These are phyloP conservation scores for Andrena marginata DNA, from an alignment of 2,888 invertebrate species.

Conservation along the genomic window DNA sequence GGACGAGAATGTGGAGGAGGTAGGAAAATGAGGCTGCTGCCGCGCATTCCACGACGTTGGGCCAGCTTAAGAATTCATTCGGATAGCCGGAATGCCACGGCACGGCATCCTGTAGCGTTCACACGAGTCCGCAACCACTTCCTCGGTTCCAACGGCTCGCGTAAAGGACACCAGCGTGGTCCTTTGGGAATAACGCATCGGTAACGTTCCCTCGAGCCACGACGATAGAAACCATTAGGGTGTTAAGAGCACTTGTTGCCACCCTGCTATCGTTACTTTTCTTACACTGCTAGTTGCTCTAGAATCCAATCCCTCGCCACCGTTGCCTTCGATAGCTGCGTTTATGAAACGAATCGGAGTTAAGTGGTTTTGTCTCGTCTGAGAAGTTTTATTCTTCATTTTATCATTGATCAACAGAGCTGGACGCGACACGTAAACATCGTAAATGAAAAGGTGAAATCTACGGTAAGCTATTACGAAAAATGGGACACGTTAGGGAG, in stretches of 20 bases:
- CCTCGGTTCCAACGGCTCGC: conserved; percentile 4
- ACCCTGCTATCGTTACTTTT: conserved; percentile 75
- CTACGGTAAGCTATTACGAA: too few species aligned
- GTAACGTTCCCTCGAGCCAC: conserved; percentile 54
- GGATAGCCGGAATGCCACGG: conserved; percentile 51
- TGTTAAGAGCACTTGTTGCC: conserved; percentile 81
- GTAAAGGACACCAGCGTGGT: conserved; percentile 21
- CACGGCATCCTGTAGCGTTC: conserved; percentile 38
- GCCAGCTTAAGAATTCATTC: conserved; percentile 69
- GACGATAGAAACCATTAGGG: conserved; percentile 65
- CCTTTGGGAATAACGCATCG: conserved; percentile 63
- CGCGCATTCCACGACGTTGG: conserved; percentile 53
- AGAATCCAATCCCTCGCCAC: neutral
- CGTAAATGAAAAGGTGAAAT: neutral
- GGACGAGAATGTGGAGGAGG: neutral
- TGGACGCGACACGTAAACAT: conserved; percentile 4
- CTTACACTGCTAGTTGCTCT: neutral
- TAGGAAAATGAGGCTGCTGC: conserved; percentile 51
- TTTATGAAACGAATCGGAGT: conserved; percentile 15
- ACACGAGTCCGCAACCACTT: conserved; percentile 16
- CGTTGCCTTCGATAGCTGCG: conserved; percentile 7
- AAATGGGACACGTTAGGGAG: too few species aligned
- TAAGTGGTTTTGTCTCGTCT: conserved; percentile 2
- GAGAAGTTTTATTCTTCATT: neutral
- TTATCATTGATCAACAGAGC: neutral